Evolutionary conservation across 2,113 vertebrate genomes (phyloP).

Genomic region (Notarius lentiginosus): DNA sequence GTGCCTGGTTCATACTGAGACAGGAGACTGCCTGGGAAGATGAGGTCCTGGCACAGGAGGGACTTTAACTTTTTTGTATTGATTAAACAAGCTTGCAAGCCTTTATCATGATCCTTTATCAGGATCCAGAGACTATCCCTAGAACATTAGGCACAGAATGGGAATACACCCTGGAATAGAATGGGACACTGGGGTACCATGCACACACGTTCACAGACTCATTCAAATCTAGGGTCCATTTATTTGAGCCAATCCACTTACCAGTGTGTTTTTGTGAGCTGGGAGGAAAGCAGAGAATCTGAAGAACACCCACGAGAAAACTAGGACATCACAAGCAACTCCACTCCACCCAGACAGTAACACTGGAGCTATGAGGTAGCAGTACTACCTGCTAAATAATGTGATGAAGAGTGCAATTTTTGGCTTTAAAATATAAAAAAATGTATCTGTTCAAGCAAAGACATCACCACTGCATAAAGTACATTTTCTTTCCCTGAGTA

Average conservation of each 20-base stretch:
- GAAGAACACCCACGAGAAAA: background rate
- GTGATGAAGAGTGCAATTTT: background rate
- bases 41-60: too few relatives aligned
- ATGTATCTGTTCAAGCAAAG: background rate
- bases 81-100: too few relatives aligned
- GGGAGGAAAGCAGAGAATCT: background rate
- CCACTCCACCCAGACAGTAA: background rate
- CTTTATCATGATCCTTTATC: too few relatives aligned
- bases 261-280: background rate
- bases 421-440: background rate
- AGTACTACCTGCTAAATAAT: background rate
- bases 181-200: background rate
- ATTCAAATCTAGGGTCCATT: background rate
- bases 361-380: background rate
- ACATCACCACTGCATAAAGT: background rate
- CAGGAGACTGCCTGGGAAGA: too few relatives aligned
- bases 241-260: background rate
- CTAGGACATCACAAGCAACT: background rate
- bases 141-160: background rate
- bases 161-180: background rate
- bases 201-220: background rate
- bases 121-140: background rate
- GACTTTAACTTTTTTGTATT: too few relatives aligned
- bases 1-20: too few relatives aligned
- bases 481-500: background rate